phyloP scores from a whole-genome alignment of 2,888 invertebrate species.

The Iselma pallidipennis region DNA sequence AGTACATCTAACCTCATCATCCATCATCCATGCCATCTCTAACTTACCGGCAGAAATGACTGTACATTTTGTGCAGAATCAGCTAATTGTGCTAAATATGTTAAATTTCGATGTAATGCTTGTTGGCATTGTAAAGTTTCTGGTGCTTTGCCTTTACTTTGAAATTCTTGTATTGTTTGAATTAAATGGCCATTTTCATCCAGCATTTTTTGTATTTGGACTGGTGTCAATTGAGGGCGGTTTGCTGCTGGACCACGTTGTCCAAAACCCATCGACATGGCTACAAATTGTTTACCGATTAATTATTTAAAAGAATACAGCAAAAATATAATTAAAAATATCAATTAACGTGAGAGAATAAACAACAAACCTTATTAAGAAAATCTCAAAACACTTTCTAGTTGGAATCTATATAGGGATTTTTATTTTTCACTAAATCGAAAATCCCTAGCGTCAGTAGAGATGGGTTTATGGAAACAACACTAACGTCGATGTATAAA shows the following conservation, averaged over 20 bases:
- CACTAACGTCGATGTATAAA: no score
- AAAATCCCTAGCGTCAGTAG: not conserved
- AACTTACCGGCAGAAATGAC: slow-evolving; percentile 82
- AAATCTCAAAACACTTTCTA: no score
- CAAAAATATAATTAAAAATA: not conserved
- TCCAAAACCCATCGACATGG: slow-evolving; percentile 76
- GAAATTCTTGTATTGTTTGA: slow-evolving; percentile 95
- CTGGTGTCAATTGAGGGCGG: slow-evolving; percentile 76
- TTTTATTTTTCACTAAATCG: not conserved
- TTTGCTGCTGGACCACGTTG: slow-evolving; percentile 69
- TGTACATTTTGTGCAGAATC: slow-evolving; percentile 94
- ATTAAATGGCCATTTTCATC: slow-evolving; percentile 98
- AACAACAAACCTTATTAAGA: no score
- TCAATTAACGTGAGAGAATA: no score
- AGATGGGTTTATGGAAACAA: not conserved
- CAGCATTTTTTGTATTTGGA: slow-evolving; percentile 92
- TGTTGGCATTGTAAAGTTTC: slow-evolving; percentile 96
- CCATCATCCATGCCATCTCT: not conserved
- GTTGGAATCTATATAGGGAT: not conserved
- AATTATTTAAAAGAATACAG: no score
- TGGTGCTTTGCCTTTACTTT: slow-evolving; percentile 90
- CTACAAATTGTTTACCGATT: not conserved
- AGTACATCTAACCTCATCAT: no score
- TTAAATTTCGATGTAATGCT: slow-evolving; percentile 91
- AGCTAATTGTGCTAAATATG: slow-evolving; percentile 95